These are phyloP conservation scores for Pycnonotus jocosus DNA, from an alignment of 2,113 vertebrate genomes.

Conservation along the genomic window DNA sequence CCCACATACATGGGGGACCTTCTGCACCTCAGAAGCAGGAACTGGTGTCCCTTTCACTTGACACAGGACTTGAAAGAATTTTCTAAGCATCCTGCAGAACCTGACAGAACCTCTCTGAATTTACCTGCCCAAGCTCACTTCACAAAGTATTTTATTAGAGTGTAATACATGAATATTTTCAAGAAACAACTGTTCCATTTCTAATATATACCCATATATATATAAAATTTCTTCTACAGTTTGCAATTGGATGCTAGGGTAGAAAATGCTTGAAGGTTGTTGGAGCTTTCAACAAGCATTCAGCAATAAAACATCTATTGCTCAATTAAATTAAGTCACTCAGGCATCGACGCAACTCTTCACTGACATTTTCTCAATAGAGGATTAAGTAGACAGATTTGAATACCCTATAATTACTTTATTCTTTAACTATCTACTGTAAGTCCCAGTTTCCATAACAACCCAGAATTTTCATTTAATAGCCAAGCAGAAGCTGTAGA, in stretches of 20 bases:
- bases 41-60: background rate
- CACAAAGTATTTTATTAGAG: background rate
- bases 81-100: background rate
- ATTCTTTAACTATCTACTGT: constrained; percentile 54
- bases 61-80: background rate
- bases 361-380: constrained; percentile 50
- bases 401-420: constrained; percentile 53
- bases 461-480: constrained; percentile 54
- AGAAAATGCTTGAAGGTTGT: background rate
- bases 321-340: constrained; percentile 53
- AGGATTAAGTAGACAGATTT: constrained; percentile 46
- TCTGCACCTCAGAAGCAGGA: background rate
- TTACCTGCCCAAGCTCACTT: background rate
- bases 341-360: constrained; percentile 11
- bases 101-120: background rate
- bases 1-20: background rate
- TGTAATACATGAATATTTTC: background rate
- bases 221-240: background rate
- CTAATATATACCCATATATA: background rate
- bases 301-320: constrained; percentile 1
- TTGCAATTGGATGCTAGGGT: background rate
- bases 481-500: constrained; percentile 36
- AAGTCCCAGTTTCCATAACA: constrained; percentile 57
- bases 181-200: background rate
- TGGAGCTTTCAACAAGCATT: background rate